phyloP scores from a whole-genome alignment of 2,797 vertebrate genomes.

The Rhinoraja longicauda region DNA sequence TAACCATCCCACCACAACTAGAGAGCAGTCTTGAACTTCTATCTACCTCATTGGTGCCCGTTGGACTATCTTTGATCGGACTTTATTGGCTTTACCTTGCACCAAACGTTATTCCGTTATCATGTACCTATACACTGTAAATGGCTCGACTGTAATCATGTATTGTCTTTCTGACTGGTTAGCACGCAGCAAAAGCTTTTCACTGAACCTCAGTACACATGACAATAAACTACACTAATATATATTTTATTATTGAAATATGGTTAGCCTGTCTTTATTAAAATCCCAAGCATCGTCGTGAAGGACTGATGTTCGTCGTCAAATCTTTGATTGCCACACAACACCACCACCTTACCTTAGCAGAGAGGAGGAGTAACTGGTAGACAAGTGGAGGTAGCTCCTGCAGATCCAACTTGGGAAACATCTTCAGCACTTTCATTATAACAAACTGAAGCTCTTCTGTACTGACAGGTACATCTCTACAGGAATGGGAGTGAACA shows the following conservation, averaged over 20 bases:
- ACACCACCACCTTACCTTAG: conserved; percentile 70
- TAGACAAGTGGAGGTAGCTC: conserved; percentile 91
- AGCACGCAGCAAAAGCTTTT: too few species aligned
- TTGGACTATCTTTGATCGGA: too few species aligned
- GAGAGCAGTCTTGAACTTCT: too few species aligned
- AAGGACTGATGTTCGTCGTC: neutral
- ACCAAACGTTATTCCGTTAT: too few species aligned
- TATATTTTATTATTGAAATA: neutral
- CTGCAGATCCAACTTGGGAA: conserved; percentile 81
- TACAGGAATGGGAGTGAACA: conserved; percentile 48
- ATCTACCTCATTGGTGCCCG: too few species aligned
- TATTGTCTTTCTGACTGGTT: too few species aligned
- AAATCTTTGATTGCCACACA: neutral
- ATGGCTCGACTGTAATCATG: too few species aligned
- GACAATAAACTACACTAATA: neutral
- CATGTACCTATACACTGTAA: too few species aligned
- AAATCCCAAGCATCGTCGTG: neutral
- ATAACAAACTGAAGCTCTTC: conserved; percentile 85
- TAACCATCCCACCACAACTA: too few species aligned
- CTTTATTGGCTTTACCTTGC: too few species aligned
- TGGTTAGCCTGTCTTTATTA: neutral
- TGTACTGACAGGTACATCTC: conserved; percentile 77
- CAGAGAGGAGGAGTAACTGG: conserved; percentile 84
- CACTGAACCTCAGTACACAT: too few species aligned
- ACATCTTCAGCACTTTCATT: conserved; percentile 79